Conservation (phyloP, 1,140 invertebrate genomes). For the Oncopeltus fasciatus region DNA sequence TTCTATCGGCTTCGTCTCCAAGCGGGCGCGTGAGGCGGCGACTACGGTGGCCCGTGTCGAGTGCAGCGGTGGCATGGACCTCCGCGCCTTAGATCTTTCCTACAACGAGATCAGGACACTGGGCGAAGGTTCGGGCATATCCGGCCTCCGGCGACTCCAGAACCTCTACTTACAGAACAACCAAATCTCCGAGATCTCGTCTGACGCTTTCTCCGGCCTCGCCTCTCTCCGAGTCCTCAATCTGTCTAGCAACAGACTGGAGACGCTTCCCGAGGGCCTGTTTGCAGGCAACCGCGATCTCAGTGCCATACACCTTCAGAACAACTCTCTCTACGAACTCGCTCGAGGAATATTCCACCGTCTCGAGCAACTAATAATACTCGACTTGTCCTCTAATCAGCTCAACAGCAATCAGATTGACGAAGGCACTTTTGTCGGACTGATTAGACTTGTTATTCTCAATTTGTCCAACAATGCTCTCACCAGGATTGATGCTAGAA, state of each 20-base stretch:
- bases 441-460: slow-evolving; percentile 68
- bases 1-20: slow-evolving; percentile 48
- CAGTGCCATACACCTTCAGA: slow-evolving; percentile 66
- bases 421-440: slow-evolving; percentile 64
- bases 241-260: slow-evolving; percentile 65
- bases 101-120: slow-evolving; percentile 57
- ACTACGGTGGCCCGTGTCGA: slow-evolving; percentile 20
- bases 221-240: slow-evolving; percentile 62
- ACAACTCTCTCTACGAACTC: slow-evolving; percentile 63
- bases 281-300: slow-evolving; percentile 62
- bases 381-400: slow-evolving; percentile 77
- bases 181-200: slow-evolving; percentile 61
- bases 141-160: slow-evolving; percentile 54
- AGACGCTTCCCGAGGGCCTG: slow-evolving; percentile 56
- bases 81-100: slow-evolving; percentile 62
- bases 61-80: slow-evolving; percentile 37
- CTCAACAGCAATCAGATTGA: slow-evolving; percentile 67
- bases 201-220: slow-evolving; percentile 58
- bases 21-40: slow-evolving; percentile 33
- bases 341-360: slow-evolving; percentile 67
- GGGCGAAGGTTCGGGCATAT: slow-evolving; percentile 52
- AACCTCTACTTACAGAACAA: slow-evolving; percentile 68
- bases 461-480: slow-evolving; percentile 73
- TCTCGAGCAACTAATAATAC: slow-evolving; percentile 63
- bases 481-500: slow-evolving; percentile 62